These are phyloP conservation scores for Poecilia velifera DNA, from an alignment of 2,797 vertebrate species.

Conservation along the genomic window DNA sequence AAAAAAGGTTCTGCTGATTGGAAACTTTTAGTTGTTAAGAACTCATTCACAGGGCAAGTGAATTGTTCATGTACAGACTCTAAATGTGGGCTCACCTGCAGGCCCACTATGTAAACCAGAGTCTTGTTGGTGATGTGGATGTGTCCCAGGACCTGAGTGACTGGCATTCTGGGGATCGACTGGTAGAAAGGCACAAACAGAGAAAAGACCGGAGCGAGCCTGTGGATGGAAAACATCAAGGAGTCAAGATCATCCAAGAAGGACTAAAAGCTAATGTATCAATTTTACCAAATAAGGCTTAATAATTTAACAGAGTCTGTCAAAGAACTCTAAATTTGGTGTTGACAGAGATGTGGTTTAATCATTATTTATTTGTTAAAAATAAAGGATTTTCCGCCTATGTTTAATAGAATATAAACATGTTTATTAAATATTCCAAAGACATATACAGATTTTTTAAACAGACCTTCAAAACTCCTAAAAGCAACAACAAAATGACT, in stretches of 20 bases:
- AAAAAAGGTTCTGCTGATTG: not conserved
- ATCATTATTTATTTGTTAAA: not conserved
- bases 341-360: not conserved
- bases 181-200: constrained; percentile 96
- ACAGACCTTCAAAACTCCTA: not conserved
- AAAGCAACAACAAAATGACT: not conserved
- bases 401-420: not conserved
- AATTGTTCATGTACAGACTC: not conserved
- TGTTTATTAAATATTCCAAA: not conserved
- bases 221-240: constrained; percentile 52
- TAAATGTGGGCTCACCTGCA: constrained; percentile 63
- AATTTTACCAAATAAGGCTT: not conserved
- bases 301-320: not conserved
- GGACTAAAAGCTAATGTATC: not conserved
- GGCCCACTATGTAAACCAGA: constrained; percentile 88
- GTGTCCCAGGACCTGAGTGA: constrained; percentile 91
- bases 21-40: not conserved
- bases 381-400: not conserved
- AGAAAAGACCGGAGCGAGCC: constrained; percentile 92
- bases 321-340: not conserved
- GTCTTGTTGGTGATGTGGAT: constrained; percentile 97
- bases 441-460: not conserved
- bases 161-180: constrained; percentile 91
- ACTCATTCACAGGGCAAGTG: not conserved
- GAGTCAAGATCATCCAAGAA: not conserved